Evolutionary conservation across 2,797 vertebrate genomes (phyloP).

Genomic region (Melanotaenia maccullochi): DNA sequence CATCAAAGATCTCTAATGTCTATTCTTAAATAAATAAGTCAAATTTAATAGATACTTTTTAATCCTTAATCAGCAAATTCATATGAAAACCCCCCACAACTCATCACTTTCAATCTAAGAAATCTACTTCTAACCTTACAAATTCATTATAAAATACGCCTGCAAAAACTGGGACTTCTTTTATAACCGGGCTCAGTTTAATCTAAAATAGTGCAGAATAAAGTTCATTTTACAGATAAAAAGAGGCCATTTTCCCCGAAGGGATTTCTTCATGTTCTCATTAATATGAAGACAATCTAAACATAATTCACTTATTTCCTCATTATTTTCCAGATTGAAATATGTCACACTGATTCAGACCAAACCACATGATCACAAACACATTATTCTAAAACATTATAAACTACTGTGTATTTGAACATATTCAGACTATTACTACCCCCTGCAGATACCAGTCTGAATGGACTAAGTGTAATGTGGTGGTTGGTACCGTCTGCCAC

Average conservation of each 20-base stretch:
- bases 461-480: conserved; percentile 48
- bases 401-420: not conserved
- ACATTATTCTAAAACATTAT: conserved; percentile 10
- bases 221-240: conserved; percentile 19
- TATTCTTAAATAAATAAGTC: too few relatives aligned
- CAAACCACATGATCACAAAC: conserved; percentile 14
- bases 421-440: conserved; percentile 7
- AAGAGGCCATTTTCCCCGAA: conserved; percentile 4
- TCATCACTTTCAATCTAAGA: too few relatives aligned
- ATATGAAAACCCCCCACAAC: not conserved
- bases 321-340: conserved; percentile 31
- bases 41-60: not conserved
- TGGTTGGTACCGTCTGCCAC: conserved; percentile 52
- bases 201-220: conserved; percentile 15
- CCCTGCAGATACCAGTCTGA: conserved; percentile 39
- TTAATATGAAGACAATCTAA: conserved; percentile 47
- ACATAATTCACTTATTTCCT: conserved; percentile 44
- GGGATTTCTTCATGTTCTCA: conserved; percentile 26
- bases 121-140: too few relatives aligned
- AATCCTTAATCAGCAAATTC: not conserved
- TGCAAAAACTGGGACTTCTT: conserved; percentile 2
- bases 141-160: not conserved
- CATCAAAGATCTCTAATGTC: too few relatives aligned
- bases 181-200: conserved; percentile 4
- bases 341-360: conserved; percentile 12